Conservation (phyloP, 2,888 invertebrate genomes). For the Melitaea athalia region DNA sequence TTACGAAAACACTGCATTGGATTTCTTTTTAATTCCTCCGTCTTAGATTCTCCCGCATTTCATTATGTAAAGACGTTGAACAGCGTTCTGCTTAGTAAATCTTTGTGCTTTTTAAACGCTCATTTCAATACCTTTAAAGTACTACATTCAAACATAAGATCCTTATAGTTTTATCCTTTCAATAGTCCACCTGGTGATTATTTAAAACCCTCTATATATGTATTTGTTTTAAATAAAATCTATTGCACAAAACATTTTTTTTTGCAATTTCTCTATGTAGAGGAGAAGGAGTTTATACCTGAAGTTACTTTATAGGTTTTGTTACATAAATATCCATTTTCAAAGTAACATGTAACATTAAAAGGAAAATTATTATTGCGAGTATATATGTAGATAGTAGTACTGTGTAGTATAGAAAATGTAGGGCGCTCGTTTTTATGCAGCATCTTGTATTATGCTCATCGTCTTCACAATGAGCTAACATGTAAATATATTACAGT, state of each 20-base stretch:
- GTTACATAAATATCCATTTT: too few relatives aligned
- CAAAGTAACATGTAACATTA: too few relatives aligned
- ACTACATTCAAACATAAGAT: neutral
- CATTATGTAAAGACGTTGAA: conserved; percentile 58
- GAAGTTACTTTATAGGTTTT: too few relatives aligned
- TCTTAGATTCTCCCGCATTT: conserved; percentile 52
- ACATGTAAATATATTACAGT: neutral
- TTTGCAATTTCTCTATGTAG: too few relatives aligned
- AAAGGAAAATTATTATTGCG: too few relatives aligned
- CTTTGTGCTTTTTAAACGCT: conserved; percentile 37
- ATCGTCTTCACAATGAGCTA: neutral
- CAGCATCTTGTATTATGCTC: too few relatives aligned
- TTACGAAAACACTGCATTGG: conserved; percentile 64
- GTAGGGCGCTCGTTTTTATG: too few relatives aligned
- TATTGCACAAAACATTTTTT: too few relatives aligned
- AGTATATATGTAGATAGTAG: too few relatives aligned
- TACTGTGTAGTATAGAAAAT: too few relatives aligned
- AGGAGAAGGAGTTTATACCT: too few relatives aligned
- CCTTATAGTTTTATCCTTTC: neutral
- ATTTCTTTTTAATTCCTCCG: conserved; percentile 65
- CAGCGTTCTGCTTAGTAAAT: conserved; percentile 40
- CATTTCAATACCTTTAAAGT: conserved; percentile 23
- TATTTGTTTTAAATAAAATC: too few relatives aligned
- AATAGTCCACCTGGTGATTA: neutral
- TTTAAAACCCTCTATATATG: neutral